Evolutionary conservation across 2,113 vertebrate species (phyloP).

Genomic region (Tragulus kanchil): DNA sequence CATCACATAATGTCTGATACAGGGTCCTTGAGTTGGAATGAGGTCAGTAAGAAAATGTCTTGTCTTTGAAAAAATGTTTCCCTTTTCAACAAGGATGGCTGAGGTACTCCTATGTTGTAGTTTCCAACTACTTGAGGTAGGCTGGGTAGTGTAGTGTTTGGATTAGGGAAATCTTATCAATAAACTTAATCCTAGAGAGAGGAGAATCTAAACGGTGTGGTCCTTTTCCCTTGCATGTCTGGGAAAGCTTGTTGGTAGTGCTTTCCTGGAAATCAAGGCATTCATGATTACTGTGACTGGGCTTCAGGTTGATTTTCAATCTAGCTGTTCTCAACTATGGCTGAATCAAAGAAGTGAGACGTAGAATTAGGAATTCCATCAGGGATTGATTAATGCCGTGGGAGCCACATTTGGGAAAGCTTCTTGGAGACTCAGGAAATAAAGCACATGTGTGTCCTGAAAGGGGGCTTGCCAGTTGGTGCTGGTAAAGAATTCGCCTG

Average conservation of each 20-base stretch:
- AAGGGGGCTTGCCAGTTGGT: background rate
- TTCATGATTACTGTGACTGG: background rate
- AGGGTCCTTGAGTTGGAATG: background rate
- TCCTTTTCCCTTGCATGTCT: background rate
- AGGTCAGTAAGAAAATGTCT: background rate
- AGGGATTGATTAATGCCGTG: background rate
- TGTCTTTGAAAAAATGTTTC: background rate
- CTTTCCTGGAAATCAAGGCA: background rate
- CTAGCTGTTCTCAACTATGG: background rate
- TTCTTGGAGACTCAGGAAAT: conserved; percentile 34
- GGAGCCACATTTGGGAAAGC: background rate
- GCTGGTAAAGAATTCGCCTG: background rate
- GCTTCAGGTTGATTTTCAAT: background rate
- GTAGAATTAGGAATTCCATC: background rate
- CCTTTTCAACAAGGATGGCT: background rate
- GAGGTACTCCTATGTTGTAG: background rate
- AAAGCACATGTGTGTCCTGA: background rate
- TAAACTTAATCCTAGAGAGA: background rate
- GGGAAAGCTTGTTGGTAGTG: background rate
- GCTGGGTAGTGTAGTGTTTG: background rate
- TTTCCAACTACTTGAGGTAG: background rate
- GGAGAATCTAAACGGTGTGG: background rate
- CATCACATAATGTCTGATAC: background rate
- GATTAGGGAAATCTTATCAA: background rate
- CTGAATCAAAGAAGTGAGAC: background rate